Evolutionary conservation across 1,140 invertebrate species (phyloP).

Genomic region (Ruditapes philippinarum): DNA sequence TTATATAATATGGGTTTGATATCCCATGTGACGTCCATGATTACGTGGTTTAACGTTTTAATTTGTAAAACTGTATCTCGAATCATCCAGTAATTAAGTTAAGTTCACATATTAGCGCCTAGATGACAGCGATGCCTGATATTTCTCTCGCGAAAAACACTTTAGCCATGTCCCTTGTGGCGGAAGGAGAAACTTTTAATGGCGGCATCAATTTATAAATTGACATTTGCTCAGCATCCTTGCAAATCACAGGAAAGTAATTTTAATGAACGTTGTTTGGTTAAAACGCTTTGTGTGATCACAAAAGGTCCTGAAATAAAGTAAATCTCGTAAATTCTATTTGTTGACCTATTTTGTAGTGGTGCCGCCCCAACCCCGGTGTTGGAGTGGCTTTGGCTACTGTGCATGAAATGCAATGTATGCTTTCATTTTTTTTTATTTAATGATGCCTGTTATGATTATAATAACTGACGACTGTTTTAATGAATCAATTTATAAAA

Average conservation of each 20-base stretch:
- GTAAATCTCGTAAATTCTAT: no score
- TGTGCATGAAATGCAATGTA: no score
- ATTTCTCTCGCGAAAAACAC: background rate
- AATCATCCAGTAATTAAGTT: background rate
- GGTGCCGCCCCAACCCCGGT: no score
- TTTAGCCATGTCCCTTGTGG: background rate
- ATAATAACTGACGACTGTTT: no score
- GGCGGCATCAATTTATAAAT: background rate
- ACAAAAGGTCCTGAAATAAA: no score
- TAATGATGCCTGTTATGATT: no score
- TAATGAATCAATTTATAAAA: no score
- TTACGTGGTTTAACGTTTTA: background rate
- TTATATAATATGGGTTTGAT: background rate
- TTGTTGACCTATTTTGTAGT: no score
- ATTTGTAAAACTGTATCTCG: background rate
- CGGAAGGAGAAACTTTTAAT: background rate
- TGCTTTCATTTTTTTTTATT: no score
- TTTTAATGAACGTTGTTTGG: no score
- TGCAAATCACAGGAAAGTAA: background rate
- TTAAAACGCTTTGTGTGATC: no score
- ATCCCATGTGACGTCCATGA: background rate
- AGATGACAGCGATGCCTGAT: background rate
- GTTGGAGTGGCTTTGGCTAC: no score
- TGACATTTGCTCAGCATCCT: background rate
- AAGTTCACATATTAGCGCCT: background rate